Conservation (phyloP, 2,113 vertebrate genomes). For the Chionis minor region DNA sequence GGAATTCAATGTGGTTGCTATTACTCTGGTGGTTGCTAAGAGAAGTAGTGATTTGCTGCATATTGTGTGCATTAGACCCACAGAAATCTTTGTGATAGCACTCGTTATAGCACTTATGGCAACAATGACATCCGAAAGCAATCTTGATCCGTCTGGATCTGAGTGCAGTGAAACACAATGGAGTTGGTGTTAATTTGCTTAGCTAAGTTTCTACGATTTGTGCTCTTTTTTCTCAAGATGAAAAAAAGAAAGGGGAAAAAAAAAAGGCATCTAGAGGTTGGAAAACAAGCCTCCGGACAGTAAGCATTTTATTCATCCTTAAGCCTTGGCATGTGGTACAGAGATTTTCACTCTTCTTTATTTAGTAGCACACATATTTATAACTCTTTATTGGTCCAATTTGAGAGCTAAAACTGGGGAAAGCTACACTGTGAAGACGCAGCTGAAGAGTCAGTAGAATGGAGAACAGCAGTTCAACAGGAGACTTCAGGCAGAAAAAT, state of each 20-base stretch:
- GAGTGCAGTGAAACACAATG: not conserved
- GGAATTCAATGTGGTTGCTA: not conserved
- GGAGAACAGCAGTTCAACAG: not conserved
- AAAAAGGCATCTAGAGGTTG: not conserved
- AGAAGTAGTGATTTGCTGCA: not conserved
- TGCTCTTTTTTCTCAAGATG: not conserved
- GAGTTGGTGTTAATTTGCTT: not conserved
- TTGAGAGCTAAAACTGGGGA: not conserved
- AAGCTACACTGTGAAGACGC: not conserved
- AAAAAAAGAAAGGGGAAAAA: no score
- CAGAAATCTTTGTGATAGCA: not conserved
- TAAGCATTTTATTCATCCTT: not conserved
- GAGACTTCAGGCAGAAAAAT: not conserved
- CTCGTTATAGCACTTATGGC: not conserved
- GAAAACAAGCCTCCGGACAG: not conserved
- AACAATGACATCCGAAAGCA: not conserved
- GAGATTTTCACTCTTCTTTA: not conserved
- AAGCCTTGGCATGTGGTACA: not conserved
- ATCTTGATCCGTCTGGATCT: not conserved
- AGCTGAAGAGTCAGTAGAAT: not conserved
- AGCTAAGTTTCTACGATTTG: not conserved
- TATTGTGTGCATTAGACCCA: not conserved
- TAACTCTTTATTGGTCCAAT: not conserved
- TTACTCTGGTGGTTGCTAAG: not conserved
- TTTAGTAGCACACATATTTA: not conserved